Conservation (phyloP, 1,140 invertebrate genomes). For the Plutomurus gul region DNA sequence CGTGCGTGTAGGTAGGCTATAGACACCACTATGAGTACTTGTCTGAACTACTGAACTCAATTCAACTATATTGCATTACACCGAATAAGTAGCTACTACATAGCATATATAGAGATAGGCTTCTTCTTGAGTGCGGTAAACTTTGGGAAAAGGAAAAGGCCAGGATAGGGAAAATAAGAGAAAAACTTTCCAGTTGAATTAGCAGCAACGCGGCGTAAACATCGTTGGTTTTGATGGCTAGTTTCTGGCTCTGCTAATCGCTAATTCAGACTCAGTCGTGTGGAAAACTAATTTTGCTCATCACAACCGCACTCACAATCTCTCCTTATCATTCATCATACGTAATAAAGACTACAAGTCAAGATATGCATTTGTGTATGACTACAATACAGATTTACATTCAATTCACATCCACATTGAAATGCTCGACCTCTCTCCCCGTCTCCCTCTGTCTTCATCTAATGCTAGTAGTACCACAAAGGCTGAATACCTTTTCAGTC, state of each 20-base stretch:
- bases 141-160: neutral
- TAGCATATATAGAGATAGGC: too few relatives aligned
- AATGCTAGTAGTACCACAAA: too few relatives aligned
- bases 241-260: constrained; percentile 28
- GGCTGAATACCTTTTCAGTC: too few relatives aligned
- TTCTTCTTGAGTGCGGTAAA: too few relatives aligned
- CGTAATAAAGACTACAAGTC: constrained; percentile 33
- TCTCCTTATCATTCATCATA: constrained; percentile 35
- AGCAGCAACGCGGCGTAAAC: constrained; percentile 31
- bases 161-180: constrained; percentile 10
- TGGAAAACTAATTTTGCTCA: constrained; percentile 34
- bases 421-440: constrained; percentile 9
- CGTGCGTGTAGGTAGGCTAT: too few relatives aligned
- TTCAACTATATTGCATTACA: too few relatives aligned
- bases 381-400: neutral
- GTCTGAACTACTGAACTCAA: too few relatives aligned
- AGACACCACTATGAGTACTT: too few relatives aligned
- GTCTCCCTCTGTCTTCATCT: too few relatives aligned
- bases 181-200: constrained; percentile 35
- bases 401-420: constrained; percentile 1
- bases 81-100: too few relatives aligned
- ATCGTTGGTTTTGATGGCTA: constrained; percentile 34
- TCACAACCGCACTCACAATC: constrained; percentile 33
- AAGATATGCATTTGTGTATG: constrained; percentile 23
- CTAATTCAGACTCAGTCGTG: constrained; percentile 34